phyloP scores from a whole-genome alignment of 2,797 vertebrate genomes.

The Acrossocheilus fasciatus region DNA sequence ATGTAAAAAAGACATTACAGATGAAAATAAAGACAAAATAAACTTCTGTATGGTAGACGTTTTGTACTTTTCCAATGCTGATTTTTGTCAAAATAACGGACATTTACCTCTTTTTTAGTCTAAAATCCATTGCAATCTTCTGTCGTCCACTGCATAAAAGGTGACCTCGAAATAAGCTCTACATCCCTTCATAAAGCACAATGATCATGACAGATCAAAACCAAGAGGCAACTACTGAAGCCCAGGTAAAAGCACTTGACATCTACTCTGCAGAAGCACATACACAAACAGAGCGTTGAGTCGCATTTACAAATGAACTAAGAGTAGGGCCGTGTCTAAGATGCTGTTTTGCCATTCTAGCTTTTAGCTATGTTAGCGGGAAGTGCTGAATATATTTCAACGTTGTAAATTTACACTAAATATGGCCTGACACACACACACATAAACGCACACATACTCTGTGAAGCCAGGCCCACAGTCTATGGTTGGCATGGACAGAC shows the following conservation, averaged over 20 bases:
- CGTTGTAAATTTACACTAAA: conserved; percentile 50
- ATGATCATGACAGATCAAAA: conserved; percentile 23
- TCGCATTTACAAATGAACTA: conserved; percentile 54
- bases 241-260: conserved; percentile 37
- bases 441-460: conserved; percentile 15
- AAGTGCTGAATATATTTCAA: conserved; percentile 29
- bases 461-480: conserved; percentile 40
- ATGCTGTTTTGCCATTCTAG: conserved; percentile 43
- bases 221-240: conserved; percentile 40
- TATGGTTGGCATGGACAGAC: conserved; percentile 34
- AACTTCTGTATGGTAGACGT: conserved; percentile 15
- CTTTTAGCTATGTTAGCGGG: conserved; percentile 42
- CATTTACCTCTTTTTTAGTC: neutral
- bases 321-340: conserved; percentile 30
- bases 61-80: conserved; percentile 17
- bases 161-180: conserved; percentile 15
- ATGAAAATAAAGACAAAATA: conserved; percentile 26
- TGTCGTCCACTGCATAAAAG: conserved; percentile 1
- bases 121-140: conserved; percentile 7
- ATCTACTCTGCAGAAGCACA: conserved; percentile 50
- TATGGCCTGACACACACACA: conserved; percentile 39
- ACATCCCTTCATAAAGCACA: conserved; percentile 17
- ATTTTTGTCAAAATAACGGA: neutral
- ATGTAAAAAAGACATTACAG: conserved; percentile 36
- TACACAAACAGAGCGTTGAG: conserved; percentile 41